These are phyloP conservation scores for Cerastoderma edule DNA, from an alignment of 2,888 invertebrate genomes.

Conservation along the genomic window DNA sequence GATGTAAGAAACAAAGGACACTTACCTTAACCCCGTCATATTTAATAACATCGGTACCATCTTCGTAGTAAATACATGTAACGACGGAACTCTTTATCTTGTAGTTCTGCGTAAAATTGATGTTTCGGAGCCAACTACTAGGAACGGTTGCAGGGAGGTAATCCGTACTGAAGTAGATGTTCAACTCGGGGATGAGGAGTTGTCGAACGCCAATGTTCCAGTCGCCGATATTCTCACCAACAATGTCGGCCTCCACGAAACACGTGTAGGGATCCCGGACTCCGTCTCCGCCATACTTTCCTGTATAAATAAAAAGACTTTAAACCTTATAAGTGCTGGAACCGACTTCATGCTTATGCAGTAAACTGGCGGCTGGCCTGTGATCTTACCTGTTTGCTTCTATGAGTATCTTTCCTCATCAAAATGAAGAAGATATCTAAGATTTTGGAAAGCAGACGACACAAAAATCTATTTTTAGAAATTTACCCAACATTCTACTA, in stretches of 20 bases:
- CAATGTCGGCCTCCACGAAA: conserved; percentile 69
- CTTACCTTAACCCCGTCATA: conserved; percentile 75
- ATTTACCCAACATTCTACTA: too few relatives aligned
- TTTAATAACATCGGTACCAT: conserved; percentile 71
- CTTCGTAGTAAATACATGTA: conserved; percentile 82
- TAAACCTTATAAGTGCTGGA: too few relatives aligned
- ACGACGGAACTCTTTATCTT: conserved; percentile 80
- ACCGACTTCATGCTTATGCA: too few relatives aligned
- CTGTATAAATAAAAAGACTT: too few relatives aligned
- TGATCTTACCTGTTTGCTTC: too few relatives aligned
- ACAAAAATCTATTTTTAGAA: too few relatives aligned
- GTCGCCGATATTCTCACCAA: conserved; percentile 73
- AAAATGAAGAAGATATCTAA: too few relatives aligned
- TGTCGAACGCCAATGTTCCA: conserved; percentile 82
- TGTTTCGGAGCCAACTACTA: background rate
- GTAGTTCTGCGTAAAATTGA: conserved; percentile 80
- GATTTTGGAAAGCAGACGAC: too few relatives aligned
- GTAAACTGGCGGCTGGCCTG: too few relatives aligned
- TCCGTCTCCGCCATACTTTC: conserved; percentile 2
- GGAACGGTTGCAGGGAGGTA: conserved; percentile 55
- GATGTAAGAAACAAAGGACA: background rate
- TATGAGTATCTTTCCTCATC: too few relatives aligned
- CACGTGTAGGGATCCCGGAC: conserved; percentile 34
- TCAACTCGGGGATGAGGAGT: conserved; percentile 66
- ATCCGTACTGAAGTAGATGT: conserved; percentile 66